phyloP scores from a whole-genome alignment of 2,797 vertebrate genomes.

The Rallus crepitans region DNA sequence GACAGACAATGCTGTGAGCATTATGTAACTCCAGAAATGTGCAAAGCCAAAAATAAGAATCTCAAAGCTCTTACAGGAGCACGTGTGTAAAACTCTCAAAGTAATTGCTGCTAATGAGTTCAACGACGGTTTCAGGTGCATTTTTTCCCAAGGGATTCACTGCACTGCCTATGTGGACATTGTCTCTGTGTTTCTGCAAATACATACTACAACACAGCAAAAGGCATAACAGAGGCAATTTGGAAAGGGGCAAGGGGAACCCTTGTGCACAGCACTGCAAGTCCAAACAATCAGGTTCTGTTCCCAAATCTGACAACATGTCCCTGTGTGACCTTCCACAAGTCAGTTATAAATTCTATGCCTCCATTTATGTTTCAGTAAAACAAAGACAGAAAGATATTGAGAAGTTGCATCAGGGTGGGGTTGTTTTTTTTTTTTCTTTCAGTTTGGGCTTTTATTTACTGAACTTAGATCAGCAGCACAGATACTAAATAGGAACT shows the following conservation, averaged over 20 bases:
- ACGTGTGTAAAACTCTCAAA: not conserved
- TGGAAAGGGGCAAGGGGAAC: not conserved
- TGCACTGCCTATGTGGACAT: not conserved
- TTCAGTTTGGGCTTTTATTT: not conserved
- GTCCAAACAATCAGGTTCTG: slow-evolving; percentile 36
- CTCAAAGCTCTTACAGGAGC: not conserved
- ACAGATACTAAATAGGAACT: not conserved
- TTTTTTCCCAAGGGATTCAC: not conserved
- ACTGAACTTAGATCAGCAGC: not conserved
- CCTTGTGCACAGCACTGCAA: not conserved
- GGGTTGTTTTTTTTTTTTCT: not conserved
- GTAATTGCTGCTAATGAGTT: not conserved
- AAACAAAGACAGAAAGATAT: not conserved
- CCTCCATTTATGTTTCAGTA: slow-evolving; percentile 5
- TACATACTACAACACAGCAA: not conserved
- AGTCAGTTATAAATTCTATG: slow-evolving; percentile 6
- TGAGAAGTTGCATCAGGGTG: not conserved
- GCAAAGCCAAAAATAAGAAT: not conserved
- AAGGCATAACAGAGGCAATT: not conserved
- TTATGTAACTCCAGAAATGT: not conserved
- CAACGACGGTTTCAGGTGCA: not conserved
- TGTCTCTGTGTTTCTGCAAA: not conserved
- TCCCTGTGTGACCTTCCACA: slow-evolving; percentile 11
- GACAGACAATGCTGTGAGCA: not conserved
- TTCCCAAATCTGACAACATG: slow-evolving; percentile 34